These are phyloP conservation scores for Cebidichthys violaceus DNA, from an alignment of 2,113 vertebrate species.

Conservation along the genomic window DNA sequence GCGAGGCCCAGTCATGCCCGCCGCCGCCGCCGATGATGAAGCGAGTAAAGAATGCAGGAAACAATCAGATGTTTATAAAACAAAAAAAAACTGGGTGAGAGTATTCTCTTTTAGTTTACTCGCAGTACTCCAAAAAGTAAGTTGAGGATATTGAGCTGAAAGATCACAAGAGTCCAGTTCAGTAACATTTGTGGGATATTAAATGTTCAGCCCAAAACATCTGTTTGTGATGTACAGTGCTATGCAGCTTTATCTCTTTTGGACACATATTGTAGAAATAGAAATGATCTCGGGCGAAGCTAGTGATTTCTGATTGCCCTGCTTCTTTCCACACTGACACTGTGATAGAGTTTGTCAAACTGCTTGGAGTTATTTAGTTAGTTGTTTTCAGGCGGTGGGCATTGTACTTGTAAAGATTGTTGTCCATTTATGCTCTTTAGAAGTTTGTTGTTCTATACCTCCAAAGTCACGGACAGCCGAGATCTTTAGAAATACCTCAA, in stretches of 20 bases:
- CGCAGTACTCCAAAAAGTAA: constrained; percentile 7
- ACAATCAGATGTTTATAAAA: constrained; percentile 22
- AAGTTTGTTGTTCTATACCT: background rate
- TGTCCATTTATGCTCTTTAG: background rate
- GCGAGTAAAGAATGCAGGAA: constrained; percentile 25
- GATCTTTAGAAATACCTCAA: background rate
- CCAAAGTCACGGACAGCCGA: background rate
- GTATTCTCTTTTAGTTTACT: background rate
- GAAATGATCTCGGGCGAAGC: constrained; percentile 40
- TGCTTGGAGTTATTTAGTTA: background rate
- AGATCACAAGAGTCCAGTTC: background rate
- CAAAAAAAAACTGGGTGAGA: background rate
- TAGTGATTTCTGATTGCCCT: constrained; percentile 32
- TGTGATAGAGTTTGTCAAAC: background rate
- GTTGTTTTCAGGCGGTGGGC: background rate
- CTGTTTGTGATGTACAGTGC: constrained; percentile 71
- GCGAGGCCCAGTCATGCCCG: constrained; percentile 33
- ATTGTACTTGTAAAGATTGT: constrained; percentile 14
- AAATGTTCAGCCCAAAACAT: constrained; percentile 55
- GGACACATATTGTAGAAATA: constrained; percentile 52
- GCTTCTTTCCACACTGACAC: constrained; percentile 25
- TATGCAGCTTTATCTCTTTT: constrained; percentile 68
- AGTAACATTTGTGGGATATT: constrained; percentile 47
- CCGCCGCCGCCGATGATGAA: constrained; percentile 43
- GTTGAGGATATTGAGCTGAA: constrained; percentile 20